Evolutionary conservation across 2,888 invertebrate species (phyloP), one percentile per base, ranked within the genome.

Genomic region (Maniola hyperantus): DNA sequence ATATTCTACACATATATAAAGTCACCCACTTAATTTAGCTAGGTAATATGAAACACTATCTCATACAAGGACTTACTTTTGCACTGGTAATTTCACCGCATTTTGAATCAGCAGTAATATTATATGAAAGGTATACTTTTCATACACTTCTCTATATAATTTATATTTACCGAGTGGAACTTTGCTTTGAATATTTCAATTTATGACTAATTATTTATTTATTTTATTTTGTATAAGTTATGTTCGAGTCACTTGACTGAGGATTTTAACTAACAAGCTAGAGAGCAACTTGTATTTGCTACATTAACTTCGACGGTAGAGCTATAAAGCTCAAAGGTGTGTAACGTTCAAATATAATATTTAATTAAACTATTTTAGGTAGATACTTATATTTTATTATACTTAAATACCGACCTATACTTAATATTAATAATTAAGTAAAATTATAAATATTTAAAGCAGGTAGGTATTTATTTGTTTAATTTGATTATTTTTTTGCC

Each of bases 61-160:
- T 53, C 53, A 53, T 33, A 33, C 26, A 33, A 15, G 48, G 53
- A 53, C 33, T 53, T 51, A 51, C 6, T 50, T 50, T 33, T 53
- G 53, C n/a, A 13, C 53, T 33, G 13, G 33, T 26, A 33, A 53
- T 53, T 53, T 53, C 53, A 53, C 6, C 33, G 53, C 53, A 53
- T 53, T 15, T 53, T 10, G 7, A 20, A 53, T n/a, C 33, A 33
- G n/a, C 53, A 34, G 53, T 15, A 34, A 15, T n/a, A 13, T n/a
- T n/a, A n/a, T 53, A 53, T 53, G 34, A 33, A 34, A 53, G n/a
- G 53, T 53, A 15, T n/a, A n/a, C 53, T 53, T 53, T 51, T 53
- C 0, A 53, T 34, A 53, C 53, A 53, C 53, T 34, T 53, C 33
- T 15, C n/a, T 10, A 15, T 34, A 15, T 34, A 34, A 53, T 36